phyloP scores from a whole-genome alignment of 1,140 invertebrate genomes.

The Panagrolaimus sp. region DNA sequence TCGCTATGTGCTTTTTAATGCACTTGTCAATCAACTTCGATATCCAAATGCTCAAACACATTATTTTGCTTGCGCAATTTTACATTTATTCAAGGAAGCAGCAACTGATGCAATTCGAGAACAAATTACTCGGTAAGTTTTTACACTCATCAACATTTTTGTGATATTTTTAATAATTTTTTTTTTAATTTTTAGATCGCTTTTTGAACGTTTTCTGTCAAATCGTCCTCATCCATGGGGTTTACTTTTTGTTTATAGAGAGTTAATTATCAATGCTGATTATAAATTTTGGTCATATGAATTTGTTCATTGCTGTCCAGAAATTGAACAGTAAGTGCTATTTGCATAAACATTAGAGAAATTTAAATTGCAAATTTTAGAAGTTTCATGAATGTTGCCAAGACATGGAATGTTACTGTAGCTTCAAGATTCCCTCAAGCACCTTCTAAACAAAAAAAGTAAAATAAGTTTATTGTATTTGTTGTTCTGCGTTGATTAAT shows the following conservation, averaged over 20 bases:
- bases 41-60: constrained; percentile 99
- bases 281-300: constrained; percentile 99
- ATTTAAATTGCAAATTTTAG: neutral
- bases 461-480: too few species aligned
- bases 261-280: constrained; percentile 94
- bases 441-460: too few species aligned
- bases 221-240: constrained; percentile 99
- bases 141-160: too few species aligned
- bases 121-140: constrained; percentile 67
- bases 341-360: neutral
- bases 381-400: too few species aligned
- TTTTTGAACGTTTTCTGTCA: constrained; percentile 90
- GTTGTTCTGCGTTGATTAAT: too few species aligned
- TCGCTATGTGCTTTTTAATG: constrained; percentile 89
- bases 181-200: constrained; percentile 67
- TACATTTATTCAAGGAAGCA: constrained; percentile 95
- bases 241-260: constrained; percentile 93
- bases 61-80: constrained; percentile 92
- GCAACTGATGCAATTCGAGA: constrained; percentile 91
- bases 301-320: constrained; percentile 95
- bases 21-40: constrained; percentile 92
- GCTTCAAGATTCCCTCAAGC: too few species aligned
- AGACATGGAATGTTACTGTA: too few species aligned
- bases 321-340: constrained; percentile 61
- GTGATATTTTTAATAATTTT: constrained; percentile 16